Evolutionary conservation across 2,888 invertebrate species (phyloP), one percentile per base, ranked within the genome.

Genomic region (Pristionchus entomophagus): DNA sequence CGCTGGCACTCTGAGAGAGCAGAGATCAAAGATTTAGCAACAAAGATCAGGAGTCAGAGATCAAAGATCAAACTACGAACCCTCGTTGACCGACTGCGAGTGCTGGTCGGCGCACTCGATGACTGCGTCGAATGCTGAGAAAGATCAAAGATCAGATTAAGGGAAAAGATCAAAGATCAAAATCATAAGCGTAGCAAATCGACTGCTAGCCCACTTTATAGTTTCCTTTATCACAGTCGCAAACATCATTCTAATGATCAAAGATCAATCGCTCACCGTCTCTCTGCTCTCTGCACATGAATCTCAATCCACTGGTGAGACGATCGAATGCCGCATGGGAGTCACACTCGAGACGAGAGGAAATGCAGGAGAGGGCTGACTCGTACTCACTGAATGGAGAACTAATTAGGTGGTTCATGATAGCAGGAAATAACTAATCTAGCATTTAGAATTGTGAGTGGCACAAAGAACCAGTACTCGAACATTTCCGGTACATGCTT

Each of bases 211-310:
- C n/a, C n/a, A n/a, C n/a, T n/a, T n/a, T n/a, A n/a, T n/a, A n/a
- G n/a, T n/a, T n/a, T n/a, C n/a, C n/a, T n/a, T 8, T n/a, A 19
- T 78, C 32, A 53, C 14, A 12, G 22, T 8, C n/a, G n/a, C n/a
- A 69, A 38, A 69, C 8, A 22, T 6, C 22, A 77, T 22, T 14
- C n/a, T n/a, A 65, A 77, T 5, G 53, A 80, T 26, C 3, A 59
- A 53, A 62, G 22, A 53, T 8, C 12, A 41, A 41, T 29, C 4
- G 10, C 49, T 62, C 45, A 88, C 88, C 88, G 17, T 88, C 86
- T 51, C 86, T 69, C 59, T 90, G 89, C 49, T 90, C 91, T 26
- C 88, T 84, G 78, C 91, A 91, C 91, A 90, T 90, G 86, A 89
- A 91, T 53, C 87, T 81, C 14, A 91, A 78, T 41, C 91, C 91